Conservation (phyloP, 2,113 vertebrate species). For the Dipodomys merriami region DNA sequence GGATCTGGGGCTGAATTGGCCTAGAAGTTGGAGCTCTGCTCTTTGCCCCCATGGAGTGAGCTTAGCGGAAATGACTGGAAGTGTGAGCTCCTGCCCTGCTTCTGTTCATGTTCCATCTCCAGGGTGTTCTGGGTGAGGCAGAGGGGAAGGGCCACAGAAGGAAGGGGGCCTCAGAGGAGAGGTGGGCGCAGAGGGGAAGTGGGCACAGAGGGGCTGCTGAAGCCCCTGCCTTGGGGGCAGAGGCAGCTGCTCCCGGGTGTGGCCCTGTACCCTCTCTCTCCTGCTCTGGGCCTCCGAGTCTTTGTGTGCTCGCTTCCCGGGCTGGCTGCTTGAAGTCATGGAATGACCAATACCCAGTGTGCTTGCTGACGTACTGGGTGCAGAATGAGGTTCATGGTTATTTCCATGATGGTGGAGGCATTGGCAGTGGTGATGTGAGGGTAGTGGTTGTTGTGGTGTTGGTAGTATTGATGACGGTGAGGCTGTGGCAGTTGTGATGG, state of each 20-base stretch:
- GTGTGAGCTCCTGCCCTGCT: neutral
- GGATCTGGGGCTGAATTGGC: neutral
- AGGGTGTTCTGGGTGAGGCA: neutral
- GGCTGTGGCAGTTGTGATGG: neutral
- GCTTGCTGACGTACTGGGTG: neutral
- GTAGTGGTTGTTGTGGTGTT: too few species aligned
- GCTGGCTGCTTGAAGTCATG: neutral
- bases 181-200: neutral
- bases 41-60: neutral
- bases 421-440: neutral
- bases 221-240: neutral
- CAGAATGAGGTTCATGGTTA: too few species aligned
- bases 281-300: neutral
- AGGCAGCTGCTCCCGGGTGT: too few species aligned
- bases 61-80: neutral
- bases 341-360: neutral
- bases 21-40: fast-evolving
- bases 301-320: neutral
- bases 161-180: neutral
- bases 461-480: neutral
- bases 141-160: neutral
- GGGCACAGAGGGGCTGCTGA: neutral
- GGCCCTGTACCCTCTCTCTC: neutral
- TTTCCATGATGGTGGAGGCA: neutral
- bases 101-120: neutral